Base-by-base conservation (phyloP, 2,113 vertebrate genomes). In the Zosterops borbonicus region DNA sequence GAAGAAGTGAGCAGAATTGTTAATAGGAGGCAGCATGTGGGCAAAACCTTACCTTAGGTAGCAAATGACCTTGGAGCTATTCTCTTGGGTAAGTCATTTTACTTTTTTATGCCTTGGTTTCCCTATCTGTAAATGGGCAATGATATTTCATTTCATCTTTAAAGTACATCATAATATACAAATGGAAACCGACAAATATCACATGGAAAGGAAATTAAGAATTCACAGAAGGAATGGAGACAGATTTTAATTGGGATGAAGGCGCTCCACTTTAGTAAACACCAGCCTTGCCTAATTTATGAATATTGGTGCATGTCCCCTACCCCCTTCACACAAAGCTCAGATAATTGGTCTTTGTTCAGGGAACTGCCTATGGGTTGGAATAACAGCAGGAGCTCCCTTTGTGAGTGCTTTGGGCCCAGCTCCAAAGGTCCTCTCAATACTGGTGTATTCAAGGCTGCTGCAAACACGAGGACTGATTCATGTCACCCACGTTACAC, bases 321-420 rank as follows among this genome's bases (percentile, higher is more conserved):
- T 96, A 92, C 92, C 90, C 93, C 79, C 76, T 93, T 93, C 92
- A 94, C 92, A 96, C 86, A 97, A 97, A 97, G 92, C 95, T 92
- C 88, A 78, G 90, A 95, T 96, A 97, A 97, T 96, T 96, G 92
- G 94, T 86, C 95, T 97, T 95, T 97, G 94, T 95, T 96, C 71
- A 1, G 76, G 35, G 85, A 96, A 89, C 95, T 94, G 96, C 95
- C 96, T 94, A 92, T 95, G 94, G 90, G 95, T 90, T 96, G 94
- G 92, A 96, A 96, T 83, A 97, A 95, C 95, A 96, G 96, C 94
- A 83, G 95, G 96, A 96, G 88, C 71, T 97, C 92, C 90, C 90
- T 96, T 96, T 95, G 87, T 96, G 93, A 97, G 94, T 94, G 95
- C 92, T 97, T 96, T 96, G 92, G 96, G 96, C 94, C 96, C 94